Base-by-base conservation (phyloP, 2,888 invertebrate species). In the Tipula lateralis region DNA sequence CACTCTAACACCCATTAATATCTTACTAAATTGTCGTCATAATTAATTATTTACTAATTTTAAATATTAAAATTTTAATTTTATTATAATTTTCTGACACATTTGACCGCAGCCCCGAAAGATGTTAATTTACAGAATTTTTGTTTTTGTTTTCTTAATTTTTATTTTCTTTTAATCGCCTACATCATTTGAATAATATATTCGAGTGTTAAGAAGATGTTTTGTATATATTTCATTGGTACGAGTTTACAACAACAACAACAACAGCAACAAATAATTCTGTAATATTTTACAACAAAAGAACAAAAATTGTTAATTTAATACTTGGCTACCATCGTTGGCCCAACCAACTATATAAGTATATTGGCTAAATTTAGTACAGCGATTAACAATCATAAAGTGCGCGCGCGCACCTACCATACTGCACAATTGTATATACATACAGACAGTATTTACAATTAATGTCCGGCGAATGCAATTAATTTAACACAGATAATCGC, bases 11-110 rank as follows among this genome's bases (percentile, higher is more conserved):
- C 66, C 66, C 66, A 66, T 66, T 66, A 66, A 66, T 66, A 66
- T 66, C 66, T 66, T 66, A 66, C 66, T 66, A 66, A 66, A 66
- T 66, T 66, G 66, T 66, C 66, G 19, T 66, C 66, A 66, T 66
- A 66, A 66, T 66, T 66, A 66, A 66, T 66, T 66, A 66, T 66
- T 66, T 66, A 66, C 66, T 66, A 66, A 66, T 66, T 66, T 66
- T 66, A 66, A 66, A 66, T 66, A 66, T 66, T 66, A 66, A 66
- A 66, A 24, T 24, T 66, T 66, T 24, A 66, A 24, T 66, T 32
- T 66, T 66, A 66, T 66, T 66, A 66, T 66, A 66, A 66, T 66
- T 66, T 66, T 66, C 66, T 66, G 66, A 66, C 66, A 66, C 66
- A 66, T 66, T 66, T 24, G 66, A 66, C 66, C 66, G 66, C 19